Base-by-base conservation (phyloP, 2,113 vertebrate genomes). In the Nothocercus nigrocapillus region DNA sequence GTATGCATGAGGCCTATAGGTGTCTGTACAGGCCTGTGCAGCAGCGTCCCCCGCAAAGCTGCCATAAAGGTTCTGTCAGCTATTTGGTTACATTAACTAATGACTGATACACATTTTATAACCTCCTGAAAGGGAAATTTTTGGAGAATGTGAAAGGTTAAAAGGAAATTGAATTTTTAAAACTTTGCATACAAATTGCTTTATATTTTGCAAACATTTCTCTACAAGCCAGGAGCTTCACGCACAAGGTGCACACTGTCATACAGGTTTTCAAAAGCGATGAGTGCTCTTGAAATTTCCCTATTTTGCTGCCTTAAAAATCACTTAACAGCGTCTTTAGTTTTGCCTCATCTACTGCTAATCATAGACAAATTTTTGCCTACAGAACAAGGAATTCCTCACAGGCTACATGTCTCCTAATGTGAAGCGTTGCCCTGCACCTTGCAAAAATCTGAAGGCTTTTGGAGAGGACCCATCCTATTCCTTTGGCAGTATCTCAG, bases 31-130 rank as follows among this genome's bases (percentile, higher is more conserved):
- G 21, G 49, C 21, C 47, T 24, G 9, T 11, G 49, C 9, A n/a
- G 30, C 0, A 0, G 5, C 32, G 30, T 64, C 36, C 25, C n/a
- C 54, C 8, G 0, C 1, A 0, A 20, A 18, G 30, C 27, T 49
- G 12, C 27, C 2, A 1, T 38, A n/a, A 27, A 59, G 61, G 15
- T 61, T 42, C 44, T 76, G 64, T 40, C 22, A 7, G 42, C 51
- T 59, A 42, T 1, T 69, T n/a, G 19, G 34, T 47, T 58, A 36
- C 22, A 49, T 42, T 30, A 38, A 61, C 86, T n/a, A 8, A 89
- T 82, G 28, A 28, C 12, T 19, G 17, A 59, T 9, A 67, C 7
- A 16, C n/a, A 30, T 53, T 82, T 78, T 56, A 73, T 10, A 81
- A 28, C 36, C 16, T 80, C 80, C 49, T 56, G 34, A 72, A 88